Percentiles rank a stretch among this genome's conserved stretches.
Evolutionary conservation across 64 coral and sea anemone species (phyloP).

Genomic region (Montipora sp.): DNA sequence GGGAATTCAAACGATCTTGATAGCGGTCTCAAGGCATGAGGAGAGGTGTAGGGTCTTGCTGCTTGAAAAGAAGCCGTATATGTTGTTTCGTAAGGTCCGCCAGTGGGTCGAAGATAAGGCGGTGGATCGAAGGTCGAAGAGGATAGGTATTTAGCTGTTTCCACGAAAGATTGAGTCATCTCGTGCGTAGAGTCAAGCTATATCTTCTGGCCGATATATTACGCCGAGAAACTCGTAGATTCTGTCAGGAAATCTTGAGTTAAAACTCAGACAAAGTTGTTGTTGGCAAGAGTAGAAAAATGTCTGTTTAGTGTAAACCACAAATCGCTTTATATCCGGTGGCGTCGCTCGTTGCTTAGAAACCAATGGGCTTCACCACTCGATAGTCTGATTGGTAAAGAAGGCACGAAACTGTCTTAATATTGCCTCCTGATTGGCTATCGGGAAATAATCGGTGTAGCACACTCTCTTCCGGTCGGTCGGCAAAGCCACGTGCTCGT

Average conservation of each 20-base stretch:
- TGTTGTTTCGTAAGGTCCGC: constrained; percentile 91
- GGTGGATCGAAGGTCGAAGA: constrained; percentile 93
- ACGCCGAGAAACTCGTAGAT: constrained; percentile 6
- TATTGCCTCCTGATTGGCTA: constrained; percentile 54
- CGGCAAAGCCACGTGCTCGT: constrained; percentile 13
- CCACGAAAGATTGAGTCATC: constrained; percentile 88
- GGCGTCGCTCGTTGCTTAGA: constrained; percentile 78
- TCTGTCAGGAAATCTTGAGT: neutral
- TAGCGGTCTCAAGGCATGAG: constrained; percentile 53
- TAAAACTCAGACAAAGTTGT: constrained; percentile 13
- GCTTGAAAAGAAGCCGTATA: constrained; percentile 88
- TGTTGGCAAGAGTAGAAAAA: constrained; percentile 53
- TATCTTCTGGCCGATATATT: neutral
- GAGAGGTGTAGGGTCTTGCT: constrained; percentile 78
- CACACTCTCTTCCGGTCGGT: constrained; percentile 55
- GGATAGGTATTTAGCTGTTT: constrained; percentile 84
- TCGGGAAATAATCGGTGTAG: neutral
- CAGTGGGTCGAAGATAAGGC: constrained; percentile 72
- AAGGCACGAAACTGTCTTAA: constrained; percentile 9
- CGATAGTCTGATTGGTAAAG: constrained; percentile 53
- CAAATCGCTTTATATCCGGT: constrained; percentile 87
- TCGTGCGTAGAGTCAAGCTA: neutral
- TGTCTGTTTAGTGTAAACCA: constrained; percentile 87
- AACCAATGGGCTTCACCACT: constrained; percentile 14
- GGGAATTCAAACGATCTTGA: constrained; percentile 92